Evolutionary conservation across 1,140 invertebrate genomes (phyloP), one percentile per base, ranked within the genome.

Genomic region (Drosophila parabipectinata): DNA sequence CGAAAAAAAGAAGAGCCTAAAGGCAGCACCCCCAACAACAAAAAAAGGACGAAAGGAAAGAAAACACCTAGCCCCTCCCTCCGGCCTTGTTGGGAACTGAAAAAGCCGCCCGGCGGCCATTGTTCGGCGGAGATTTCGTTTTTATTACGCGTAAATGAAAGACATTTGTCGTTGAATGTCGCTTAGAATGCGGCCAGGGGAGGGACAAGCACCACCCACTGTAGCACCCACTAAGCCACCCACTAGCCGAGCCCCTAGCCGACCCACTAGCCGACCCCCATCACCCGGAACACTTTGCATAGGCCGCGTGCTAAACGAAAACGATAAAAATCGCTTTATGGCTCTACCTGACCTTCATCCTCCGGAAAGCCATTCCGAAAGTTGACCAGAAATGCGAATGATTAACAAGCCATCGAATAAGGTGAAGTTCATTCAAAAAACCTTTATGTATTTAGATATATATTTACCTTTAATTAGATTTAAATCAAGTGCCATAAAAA

Each of bases 101-200:
- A 41, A 80, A 60, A 59, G 71, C 55, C 77, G 69, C 69, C 69
- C 58, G 58, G 72, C 56, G 78, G 77, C 77, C 72, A 81, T 69
- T 80, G 58, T 77, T 82, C 44, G 63, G 24, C 51, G 62, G 62
- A 78, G 79, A 82, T 81, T 81, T 81, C 50, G 50, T 68, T 82
- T 81, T 81, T 81, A 81, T 81, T 81, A 81, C 73, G 79, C 79
- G 79, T 77, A 81, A 82, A 81, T 82, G 73, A 82, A 81, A 77
- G 62, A 82, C 73, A 81, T 81, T 81, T 77, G 78, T 69, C 73
- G 73, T 73, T 62, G 61, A 55, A 71, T 74, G 53, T 79, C 39
- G 71, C 41, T 32, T 41, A 51, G 6, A 18, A 44, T 21, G 48
- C 26, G 6, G 26, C 18, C 18, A 18, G 18, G 26, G 26, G 6